A percentile compares a stretch with the other conserved stretches of the same genome.
Evolutionary conservation across 1,140 invertebrate species (phyloP).

Genomic region (Drosophila neocordata): DNA sequence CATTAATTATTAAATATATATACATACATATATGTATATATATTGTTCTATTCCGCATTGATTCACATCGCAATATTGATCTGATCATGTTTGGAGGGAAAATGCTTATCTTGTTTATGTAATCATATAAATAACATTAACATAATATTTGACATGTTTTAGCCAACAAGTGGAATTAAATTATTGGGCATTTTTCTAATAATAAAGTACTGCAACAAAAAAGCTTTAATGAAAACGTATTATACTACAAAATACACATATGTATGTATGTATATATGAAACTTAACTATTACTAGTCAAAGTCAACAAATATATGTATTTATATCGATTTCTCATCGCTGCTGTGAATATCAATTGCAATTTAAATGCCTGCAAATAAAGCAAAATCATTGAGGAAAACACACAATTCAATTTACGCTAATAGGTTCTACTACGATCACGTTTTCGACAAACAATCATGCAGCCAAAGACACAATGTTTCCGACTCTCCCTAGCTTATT

Average conservation of each 20-base stretch:
- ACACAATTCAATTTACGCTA: conserved; percentile 34
- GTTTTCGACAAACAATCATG: conserved; percentile 41
- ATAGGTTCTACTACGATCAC: conserved; percentile 53
- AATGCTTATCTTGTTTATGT: no score
- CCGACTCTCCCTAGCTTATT: conserved; percentile 33
- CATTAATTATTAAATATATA: conserved; percentile 7
- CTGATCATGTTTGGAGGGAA: neutral
- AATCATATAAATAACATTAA: no score
- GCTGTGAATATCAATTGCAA: conserved; percentile 27
- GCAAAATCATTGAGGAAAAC: conserved; percentile 20
- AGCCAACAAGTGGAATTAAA: no score
- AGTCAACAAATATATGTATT: neutral
- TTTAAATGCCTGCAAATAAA: conserved; percentile 26
- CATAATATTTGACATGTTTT: no score
- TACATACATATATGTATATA: neutral
- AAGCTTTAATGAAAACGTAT: neutral
- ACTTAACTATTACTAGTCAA: neutral
- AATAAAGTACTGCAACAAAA: neutral
- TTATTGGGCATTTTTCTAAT: no score
- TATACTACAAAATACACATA: neutral
- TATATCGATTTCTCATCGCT: conserved; percentile 1
- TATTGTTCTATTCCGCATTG: no score
- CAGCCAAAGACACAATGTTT: conserved; percentile 1
- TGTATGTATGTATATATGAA: neutral
- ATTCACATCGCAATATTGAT: neutral